Base-by-base conservation (phyloP, 2,113 vertebrate species). In the Felis chaus region DNA sequence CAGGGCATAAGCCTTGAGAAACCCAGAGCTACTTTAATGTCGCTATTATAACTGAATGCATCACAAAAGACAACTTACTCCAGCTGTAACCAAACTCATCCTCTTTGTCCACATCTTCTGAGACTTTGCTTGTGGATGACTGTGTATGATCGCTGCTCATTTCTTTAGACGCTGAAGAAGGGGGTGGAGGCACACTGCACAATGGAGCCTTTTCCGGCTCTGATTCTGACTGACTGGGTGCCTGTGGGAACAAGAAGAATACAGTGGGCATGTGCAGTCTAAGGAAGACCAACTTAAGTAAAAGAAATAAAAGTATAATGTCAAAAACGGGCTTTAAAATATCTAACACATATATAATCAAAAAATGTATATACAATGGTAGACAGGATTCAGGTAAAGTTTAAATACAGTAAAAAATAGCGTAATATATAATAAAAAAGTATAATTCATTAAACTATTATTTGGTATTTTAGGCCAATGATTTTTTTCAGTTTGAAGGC, bases 31-130 rank as follows among this genome's bases (percentile, higher is more conserved):
- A 93, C 68, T 97, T 96, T 61, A 97, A 79, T 11, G 79, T 4
- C 4, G 48, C 79, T 21, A 61, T 3, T 65, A 69, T 53, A 96
- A 97, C 1, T 39, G 96, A 95, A 90, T 41, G 48, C 45, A 83
- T 74, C 45, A 92, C 12, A 85, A 71, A 48, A 33, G 45, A 73
- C 92, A 97, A 99, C 99, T 99, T 99, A 99, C 99, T 99, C 99
- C 99, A 99, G 98, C 98, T 99, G 98, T 99, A 99, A 95, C 99
- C 99, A 15, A 99, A 99, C 98, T 99, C 99, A 97, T 99, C 99
- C 96, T 99, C 99, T 48, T 97, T 98, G 69, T 98, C 98, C 84
- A 93, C 36, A 69, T 99, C 98, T 93, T 99, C 98, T 97, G 69
- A 91, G 63, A 86, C 39, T 94, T 89, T 98, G 92, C 71, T 36